phyloP scores from a whole-genome alignment of 2,888 invertebrate species.

The Pimpla rufipes region DNA sequence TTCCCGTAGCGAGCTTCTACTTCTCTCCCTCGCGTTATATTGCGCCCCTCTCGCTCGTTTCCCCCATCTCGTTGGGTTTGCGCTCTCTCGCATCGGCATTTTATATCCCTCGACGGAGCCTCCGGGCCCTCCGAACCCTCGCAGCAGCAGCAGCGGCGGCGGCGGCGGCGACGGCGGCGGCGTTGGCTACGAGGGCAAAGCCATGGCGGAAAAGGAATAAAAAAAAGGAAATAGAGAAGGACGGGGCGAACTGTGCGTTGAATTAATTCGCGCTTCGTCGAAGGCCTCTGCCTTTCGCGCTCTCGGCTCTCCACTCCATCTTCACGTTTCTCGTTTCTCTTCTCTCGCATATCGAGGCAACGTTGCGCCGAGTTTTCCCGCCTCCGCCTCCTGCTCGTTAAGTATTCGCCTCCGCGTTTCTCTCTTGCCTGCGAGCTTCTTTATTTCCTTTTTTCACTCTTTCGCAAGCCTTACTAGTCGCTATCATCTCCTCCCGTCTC shows the following conservation, averaged over 20 bases:
- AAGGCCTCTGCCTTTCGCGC: conserved; percentile 74
- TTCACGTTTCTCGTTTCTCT: conserved; percentile 68
- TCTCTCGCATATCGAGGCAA: conserved; percentile 64
- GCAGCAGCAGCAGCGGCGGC: not conserved
- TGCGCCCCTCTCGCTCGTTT: conserved; percentile 46
- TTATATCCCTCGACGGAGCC: conserved; percentile 73
- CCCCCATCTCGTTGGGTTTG: conserved; percentile 28
- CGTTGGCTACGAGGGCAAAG: conserved; percentile 75
- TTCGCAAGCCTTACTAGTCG: not conserved
- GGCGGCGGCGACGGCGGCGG: not conserved
- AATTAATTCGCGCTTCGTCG: conserved; percentile 84
- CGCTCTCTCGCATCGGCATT: conserved; percentile 68
- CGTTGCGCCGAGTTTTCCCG: conserved; percentile 63
- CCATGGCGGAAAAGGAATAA: conserved; percentile 68
- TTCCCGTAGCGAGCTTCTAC: conserved; percentile 53
- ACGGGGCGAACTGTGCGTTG: conserved; percentile 77
- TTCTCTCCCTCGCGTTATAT: conserved; percentile 50
- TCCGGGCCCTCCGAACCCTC: conserved; percentile 70
- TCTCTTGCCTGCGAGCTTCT: conserved; percentile 49
- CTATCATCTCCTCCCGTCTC: conserved; percentile 46
- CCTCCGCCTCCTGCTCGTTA: conserved; percentile 67
- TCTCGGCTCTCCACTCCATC: conserved; percentile 68
- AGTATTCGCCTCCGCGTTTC: conserved; percentile 70
- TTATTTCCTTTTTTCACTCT: conserved; percentile 9
- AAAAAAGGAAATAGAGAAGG: conserved; percentile 48